Evolutionary conservation across 2,113 vertebrate genomes (phyloP), one percentile per base, ranked within the genome.

Genomic region (Aptenodytes forsteri): DNA sequence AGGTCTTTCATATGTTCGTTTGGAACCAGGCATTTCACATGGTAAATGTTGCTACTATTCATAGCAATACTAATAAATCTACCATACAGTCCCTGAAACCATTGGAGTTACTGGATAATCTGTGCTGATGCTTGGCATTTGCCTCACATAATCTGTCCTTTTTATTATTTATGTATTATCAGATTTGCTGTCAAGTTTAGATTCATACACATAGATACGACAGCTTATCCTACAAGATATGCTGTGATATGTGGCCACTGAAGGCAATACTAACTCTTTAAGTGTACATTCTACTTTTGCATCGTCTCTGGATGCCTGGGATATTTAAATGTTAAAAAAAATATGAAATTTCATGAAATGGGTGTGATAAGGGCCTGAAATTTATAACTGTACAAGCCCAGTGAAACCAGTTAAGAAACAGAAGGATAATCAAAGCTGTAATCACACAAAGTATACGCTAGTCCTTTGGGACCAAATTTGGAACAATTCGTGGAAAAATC

Each of bases 21-120:
- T 95, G 80, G 91, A 89, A 89, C 25, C 32, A 89, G 76, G 72
- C 77, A 92, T 62, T 81, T 92, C 67, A 91, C 26, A 70, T 84
- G 42, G 65, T 89, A 91, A 91, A 93, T 47, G 55, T 54, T 95
- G 91, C 42, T 93, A 62, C 67, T 96, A 81, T 94, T 94, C 72
- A 89, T 65, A 96, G 86, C 64, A 83, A 46, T 75, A 73, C 36
- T 82, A 91, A 96, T 67, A 96, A 87, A 91, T 69, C 52, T 49
- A 84, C 73, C 61, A 59, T 25, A 44, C 18, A 87, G 82, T 34
- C 66, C 73, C 56, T 64, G 71, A 88, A 94, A 89, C 61, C 56
- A 69, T 19, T 67, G 50, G 58, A 4, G 9, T 91, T 84, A 84
- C 5, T 94, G 73, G 73, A 91, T 87, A 96, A 93, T 89, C 81